A percentile compares a stretch with the other conserved stretches of the same genome.
Evolutionary conservation across 1,140 invertebrate genomes (phyloP).

Genomic region (Spodoptera litura): DNA sequence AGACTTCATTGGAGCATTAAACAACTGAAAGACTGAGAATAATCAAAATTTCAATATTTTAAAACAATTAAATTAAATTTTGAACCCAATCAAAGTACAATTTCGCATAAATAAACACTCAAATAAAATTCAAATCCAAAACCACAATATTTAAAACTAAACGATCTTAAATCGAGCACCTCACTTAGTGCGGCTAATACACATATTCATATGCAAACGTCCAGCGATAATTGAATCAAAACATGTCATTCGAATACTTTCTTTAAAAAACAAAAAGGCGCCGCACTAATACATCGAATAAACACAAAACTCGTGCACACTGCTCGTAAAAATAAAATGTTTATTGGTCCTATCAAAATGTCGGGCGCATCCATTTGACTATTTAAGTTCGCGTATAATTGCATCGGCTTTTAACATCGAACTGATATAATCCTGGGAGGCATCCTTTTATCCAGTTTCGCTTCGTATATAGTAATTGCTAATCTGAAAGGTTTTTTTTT

Average conservation of each 20-base stretch:
- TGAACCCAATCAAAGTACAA: not conserved
- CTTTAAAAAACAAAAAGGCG: constrained; percentile 23
- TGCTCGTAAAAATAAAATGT: constrained; percentile 53
- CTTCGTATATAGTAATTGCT: constrained; percentile 66
- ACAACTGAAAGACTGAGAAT: too few relatives aligned
- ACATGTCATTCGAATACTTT: constrained; percentile 13
- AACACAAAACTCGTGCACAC: constrained; percentile 17
- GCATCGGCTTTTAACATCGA: constrained; percentile 57
- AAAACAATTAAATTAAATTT: not conserved
- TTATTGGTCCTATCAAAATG: constrained; percentile 49
- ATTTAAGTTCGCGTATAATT: constrained; percentile 68
- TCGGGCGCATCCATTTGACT: constrained; percentile 56
- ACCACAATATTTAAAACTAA: constrained; percentile 11
- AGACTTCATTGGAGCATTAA: too few relatives aligned
- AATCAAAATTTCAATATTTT: too few relatives aligned
- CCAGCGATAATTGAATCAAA: constrained; percentile 33
- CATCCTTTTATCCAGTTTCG: constrained; percentile 59
- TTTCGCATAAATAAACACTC: not conserved
- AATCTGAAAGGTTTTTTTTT: constrained; percentile 65
- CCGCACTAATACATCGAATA: constrained; percentile 32
- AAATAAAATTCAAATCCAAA: constrained; percentile 6
- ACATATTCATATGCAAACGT: constrained; percentile 31
- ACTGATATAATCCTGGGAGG: constrained; percentile 59
- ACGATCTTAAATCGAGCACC: not conserved
- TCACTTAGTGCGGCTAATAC: constrained; percentile 21